Conservation (phyloP, 2,113 vertebrate genomes). For the Microcebus lehilahytsara region DNA sequence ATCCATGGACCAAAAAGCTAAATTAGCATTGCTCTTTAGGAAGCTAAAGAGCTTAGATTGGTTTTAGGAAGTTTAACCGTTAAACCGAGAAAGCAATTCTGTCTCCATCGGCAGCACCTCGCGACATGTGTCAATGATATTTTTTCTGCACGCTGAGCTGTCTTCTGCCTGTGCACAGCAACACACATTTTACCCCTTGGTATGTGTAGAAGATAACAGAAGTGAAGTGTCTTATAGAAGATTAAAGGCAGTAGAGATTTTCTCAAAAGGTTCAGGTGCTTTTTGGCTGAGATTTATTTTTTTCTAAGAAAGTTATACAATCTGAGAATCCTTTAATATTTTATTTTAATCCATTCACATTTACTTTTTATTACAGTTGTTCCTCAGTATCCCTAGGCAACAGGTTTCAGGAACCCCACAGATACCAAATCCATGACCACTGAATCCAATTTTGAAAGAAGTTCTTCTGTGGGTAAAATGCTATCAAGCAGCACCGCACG, state of each 20-base stretch:
- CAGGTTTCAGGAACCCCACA: neutral
- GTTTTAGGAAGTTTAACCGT: conserved; percentile 17
- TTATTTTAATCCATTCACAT: neutral
- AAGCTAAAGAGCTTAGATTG: neutral
- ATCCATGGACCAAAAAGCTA: neutral
- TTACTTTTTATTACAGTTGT: neutral
- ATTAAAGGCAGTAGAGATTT: neutral
- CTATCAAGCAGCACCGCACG: neutral
- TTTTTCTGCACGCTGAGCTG: neutral
- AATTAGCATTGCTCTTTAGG: neutral
- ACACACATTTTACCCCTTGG: neutral
- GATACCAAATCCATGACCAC: neutral
- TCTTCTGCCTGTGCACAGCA: neutral
- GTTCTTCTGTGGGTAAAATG: neutral
- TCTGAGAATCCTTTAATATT: neutral
- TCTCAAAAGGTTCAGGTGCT: neutral
- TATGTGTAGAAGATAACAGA: neutral
- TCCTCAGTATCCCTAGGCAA: neutral
- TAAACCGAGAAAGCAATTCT: conserved; percentile 16
- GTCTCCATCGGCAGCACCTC: neutral
- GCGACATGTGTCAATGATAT: neutral
- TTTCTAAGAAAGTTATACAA: neutral
- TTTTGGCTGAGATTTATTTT: neutral
- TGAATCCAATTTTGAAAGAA: neutral
- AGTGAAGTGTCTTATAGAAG: neutral